Conservation (phyloP, 2,797 vertebrate species). For the Pipistrellus pipistrellus region DNA sequence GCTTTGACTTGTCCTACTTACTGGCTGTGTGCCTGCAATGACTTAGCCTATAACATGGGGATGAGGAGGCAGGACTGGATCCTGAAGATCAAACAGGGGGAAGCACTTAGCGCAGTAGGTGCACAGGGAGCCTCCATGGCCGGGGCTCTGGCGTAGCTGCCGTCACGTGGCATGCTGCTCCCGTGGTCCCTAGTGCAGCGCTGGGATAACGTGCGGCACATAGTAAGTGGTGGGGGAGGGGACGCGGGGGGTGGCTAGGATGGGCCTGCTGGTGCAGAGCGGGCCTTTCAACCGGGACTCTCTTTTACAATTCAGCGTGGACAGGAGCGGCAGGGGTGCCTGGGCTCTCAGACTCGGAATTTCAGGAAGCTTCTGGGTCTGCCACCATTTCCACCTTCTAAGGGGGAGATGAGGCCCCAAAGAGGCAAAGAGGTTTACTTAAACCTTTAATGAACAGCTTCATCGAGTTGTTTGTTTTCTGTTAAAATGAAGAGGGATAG, state of each 20-base stretch:
- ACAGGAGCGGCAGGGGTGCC: background rate
- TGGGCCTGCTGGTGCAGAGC: background rate
- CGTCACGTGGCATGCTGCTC: background rate
- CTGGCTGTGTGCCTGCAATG: background rate
- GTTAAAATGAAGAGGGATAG: background rate
- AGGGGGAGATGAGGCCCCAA: background rate
- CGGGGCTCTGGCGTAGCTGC: background rate
- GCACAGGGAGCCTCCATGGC: background rate
- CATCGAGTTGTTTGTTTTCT: background rate
- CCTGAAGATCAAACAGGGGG: background rate
- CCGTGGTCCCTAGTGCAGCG: no score
- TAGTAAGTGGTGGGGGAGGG: no score
- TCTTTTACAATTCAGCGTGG: background rate
- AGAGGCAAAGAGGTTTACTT: background rate
- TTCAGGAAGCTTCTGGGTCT: background rate
- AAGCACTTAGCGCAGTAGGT: background rate
- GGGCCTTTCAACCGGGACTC: background rate
- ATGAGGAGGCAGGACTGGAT: background rate
- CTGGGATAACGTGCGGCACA: background rate
- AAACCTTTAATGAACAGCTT: background rate
- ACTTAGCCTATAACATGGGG: background rate
- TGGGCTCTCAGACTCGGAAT: background rate
- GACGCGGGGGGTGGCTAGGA: background rate
- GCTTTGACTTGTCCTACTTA: background rate
- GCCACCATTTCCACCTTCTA: background rate